phyloP scores from a whole-genome alignment of 2,888 invertebrate species.

The Ypsolopha scabrella region DNA sequence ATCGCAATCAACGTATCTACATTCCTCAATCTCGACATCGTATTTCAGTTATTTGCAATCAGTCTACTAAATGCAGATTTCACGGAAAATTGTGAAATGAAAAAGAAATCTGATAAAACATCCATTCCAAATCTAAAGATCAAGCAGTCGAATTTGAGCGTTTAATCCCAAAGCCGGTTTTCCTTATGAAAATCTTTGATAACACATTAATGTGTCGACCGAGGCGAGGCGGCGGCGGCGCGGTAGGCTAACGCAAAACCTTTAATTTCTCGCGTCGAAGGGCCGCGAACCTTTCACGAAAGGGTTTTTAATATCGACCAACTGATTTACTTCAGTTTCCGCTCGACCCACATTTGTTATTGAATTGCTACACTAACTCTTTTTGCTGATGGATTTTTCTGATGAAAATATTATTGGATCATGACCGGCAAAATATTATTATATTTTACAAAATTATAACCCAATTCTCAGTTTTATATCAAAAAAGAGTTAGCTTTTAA shows the following conservation, averaged over 20 bases:
- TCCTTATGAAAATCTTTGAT: conserved; percentile 4
- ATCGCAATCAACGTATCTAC: too few relatives aligned
- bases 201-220: neutral
- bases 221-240: neutral
- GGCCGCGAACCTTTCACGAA: conserved; percentile 17
- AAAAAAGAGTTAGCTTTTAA: too few relatives aligned
- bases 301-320: conserved; percentile 27
- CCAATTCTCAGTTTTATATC: too few relatives aligned
- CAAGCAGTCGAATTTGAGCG: neutral
- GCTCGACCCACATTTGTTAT: conserved; percentile 13
- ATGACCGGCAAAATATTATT: neutral
- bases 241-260: conserved; percentile 6
- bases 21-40: too few relatives aligned
- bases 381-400: neutral
- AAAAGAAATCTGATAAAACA: neutral
- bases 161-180: neutral
- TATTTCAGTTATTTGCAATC: too few relatives aligned
- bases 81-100: neutral
- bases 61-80: too few relatives aligned
- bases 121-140: neutral
- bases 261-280: conserved; percentile 47
- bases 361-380: conserved; percentile 18
- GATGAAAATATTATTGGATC: neutral
- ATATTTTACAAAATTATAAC: too few relatives aligned
- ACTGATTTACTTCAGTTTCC: conserved; percentile 27